Percentiles rank a stretch among this genome's conserved stretches.
phyloP scores from a whole-genome alignment of 2,797 vertebrate genomes.

The Carapus acus region DNA sequence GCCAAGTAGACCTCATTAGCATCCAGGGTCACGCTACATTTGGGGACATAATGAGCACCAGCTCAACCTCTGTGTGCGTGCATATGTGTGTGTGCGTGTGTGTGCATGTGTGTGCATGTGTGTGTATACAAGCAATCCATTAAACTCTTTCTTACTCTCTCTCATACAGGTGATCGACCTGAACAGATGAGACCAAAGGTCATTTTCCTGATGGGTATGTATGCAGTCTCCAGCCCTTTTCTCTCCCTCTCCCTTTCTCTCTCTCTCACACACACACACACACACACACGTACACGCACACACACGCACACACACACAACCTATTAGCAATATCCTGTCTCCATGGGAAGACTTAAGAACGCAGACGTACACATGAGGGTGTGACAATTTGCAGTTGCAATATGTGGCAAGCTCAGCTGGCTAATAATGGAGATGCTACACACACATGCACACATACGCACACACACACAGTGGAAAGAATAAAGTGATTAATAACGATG shows the following conservation, averaged over 20 bases:
- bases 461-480: background rate
- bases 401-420: background rate
- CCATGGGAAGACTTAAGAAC: slow-evolving; percentile 5
- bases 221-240: no score
- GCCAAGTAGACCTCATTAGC: no score
- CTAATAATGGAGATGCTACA: background rate
- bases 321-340: background rate
- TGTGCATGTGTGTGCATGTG: background rate
- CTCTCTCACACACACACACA: slow-evolving; percentile 8
- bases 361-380: background rate
- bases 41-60: no score
- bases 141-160: slow-evolving; percentile 30
- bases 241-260: slow-evolving; percentile 9
- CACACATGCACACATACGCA: slow-evolving; percentile 11
- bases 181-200: slow-evolving; percentile 85
- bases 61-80: no score
- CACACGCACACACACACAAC: background rate
- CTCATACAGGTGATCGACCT: slow-evolving; percentile 66
- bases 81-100: no score
- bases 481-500: background rate
- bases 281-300: slow-evolving; percentile 13
- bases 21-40: no score
- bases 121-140: background rate
- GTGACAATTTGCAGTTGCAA: background rate
- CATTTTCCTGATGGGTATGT: slow-evolving; percentile 90